phyloP scores from a whole-genome alignment of 2,888 invertebrate species.

The Nyleta sp. region DNA sequence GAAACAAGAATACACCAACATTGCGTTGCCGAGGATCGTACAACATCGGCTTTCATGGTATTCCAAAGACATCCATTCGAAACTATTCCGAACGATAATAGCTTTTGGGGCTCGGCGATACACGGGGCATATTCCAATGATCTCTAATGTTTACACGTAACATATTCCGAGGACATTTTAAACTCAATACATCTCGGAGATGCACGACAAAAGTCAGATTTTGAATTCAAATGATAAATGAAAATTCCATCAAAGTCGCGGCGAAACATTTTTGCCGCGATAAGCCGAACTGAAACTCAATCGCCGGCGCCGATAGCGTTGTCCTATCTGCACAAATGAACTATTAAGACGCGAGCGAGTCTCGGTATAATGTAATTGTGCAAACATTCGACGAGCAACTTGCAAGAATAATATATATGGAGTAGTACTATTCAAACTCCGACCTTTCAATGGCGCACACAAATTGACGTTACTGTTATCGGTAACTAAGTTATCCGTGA shows the following conservation, averaged over 20 bases:
- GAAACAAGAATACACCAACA: no score
- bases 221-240: conserved; percentile 28
- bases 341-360: conserved; percentile 7
- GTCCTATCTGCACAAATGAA: no score
- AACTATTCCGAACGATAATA: conserved; percentile 19
- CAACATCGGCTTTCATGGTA: no score
- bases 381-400: conserved; percentile 11
- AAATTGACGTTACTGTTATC: conserved; percentile 28
- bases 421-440: conserved; percentile 1
- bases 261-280: no score
- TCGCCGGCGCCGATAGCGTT: no score
- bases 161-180: conserved; percentile 32
- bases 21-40: no score
- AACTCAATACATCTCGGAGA: conserved; percentile 16
- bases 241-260: conserved; percentile 17
- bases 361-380: conserved; percentile 22
- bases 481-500: conserved; percentile 31
- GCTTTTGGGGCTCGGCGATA: conserved; percentile 18
- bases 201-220: conserved; percentile 22
- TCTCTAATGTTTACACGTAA: conserved; percentile 36
- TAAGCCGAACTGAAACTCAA: no score
- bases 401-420: conserved; percentile 5
- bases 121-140: conserved; percentile 26
- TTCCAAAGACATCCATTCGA: conserved; percentile 13
- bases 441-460: conserved; percentile 24